Evolutionary conservation across 2,113 vertebrate genomes (phyloP).

Genomic region (Callipepla squamata): DNA sequence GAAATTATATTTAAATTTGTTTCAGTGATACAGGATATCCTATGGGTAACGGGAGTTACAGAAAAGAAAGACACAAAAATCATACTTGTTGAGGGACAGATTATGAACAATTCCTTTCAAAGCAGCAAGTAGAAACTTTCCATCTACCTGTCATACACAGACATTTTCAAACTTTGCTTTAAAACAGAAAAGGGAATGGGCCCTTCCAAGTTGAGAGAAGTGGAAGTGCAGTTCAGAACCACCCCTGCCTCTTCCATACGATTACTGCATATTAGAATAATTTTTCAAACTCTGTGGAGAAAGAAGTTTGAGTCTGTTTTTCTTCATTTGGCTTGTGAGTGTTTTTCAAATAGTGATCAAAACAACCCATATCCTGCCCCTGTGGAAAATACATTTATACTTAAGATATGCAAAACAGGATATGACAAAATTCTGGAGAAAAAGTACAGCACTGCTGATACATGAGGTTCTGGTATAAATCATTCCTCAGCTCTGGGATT

Average conservation of each 20-base stretch:
- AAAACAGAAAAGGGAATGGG: neutral
- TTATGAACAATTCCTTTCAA: neutral
- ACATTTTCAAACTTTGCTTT: neutral
- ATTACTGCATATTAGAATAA: constrained; percentile 15
- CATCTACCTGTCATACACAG: neutral
- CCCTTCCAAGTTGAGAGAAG: neutral
- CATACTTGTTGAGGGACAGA: neutral
- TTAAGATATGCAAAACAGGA: constrained; percentile 71
- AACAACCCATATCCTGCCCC: constrained; percentile 48
- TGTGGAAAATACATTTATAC: constrained; percentile 73
- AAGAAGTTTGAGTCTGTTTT: constrained; percentile 57
- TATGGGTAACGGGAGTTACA: neutral
- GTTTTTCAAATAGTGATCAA: constrained; percentile 60
- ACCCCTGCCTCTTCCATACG: neutral
- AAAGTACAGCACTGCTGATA: constrained; percentile 48
- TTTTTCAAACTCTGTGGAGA: constrained; percentile 31
- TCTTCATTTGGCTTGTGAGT: constrained; percentile 53
- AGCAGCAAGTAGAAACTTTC: neutral
- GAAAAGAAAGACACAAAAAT: neutral
- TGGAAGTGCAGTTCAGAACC: neutral
- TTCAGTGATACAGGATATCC: neutral
- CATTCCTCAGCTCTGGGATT: constrained; percentile 52
- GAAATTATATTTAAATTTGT: neutral
- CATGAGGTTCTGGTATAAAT: constrained; percentile 69
- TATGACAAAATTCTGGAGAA: constrained; percentile 66